phyloP scores from a whole-genome alignment of 2,113 vertebrate genomes.

The Microcebus lehilahytsara region DNA sequence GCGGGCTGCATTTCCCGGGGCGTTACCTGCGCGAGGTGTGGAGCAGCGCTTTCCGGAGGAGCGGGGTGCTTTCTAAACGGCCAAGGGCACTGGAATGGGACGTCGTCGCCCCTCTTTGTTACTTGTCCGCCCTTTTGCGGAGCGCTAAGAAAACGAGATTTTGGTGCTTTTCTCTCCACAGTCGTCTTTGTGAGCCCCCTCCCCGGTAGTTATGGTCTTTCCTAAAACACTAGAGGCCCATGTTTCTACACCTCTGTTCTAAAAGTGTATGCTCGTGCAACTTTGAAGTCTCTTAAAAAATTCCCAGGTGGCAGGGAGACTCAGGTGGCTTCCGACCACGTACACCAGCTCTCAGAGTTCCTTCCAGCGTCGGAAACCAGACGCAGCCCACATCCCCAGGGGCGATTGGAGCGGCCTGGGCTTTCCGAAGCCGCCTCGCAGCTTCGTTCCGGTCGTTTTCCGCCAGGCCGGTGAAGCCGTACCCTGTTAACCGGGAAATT shows the following conservation, averaged over 20 bases:
- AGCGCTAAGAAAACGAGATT: background rate
- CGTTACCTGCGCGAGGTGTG: background rate
- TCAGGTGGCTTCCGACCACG: background rate
- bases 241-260: background rate
- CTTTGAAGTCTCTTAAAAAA: background rate
- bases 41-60: background rate
- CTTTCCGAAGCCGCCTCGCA: background rate
- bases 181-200: background rate
- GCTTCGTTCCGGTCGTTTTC: background rate
- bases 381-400: background rate
- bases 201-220: background rate
- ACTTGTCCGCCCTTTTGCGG: background rate
- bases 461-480: background rate
- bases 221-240: background rate
- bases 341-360: background rate
- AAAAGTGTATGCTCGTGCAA: background rate
- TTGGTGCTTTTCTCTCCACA: background rate
- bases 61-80: background rate
- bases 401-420: background rate
- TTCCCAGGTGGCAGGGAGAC: background rate
- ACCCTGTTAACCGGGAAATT: background rate
- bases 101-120: accelerated
- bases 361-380: background rate
- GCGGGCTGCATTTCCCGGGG: accelerated
- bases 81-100: background rate